Evolutionary conservation across 2,888 invertebrate species (phyloP).

Genomic region (Glyphotaelius pellucidus): DNA sequence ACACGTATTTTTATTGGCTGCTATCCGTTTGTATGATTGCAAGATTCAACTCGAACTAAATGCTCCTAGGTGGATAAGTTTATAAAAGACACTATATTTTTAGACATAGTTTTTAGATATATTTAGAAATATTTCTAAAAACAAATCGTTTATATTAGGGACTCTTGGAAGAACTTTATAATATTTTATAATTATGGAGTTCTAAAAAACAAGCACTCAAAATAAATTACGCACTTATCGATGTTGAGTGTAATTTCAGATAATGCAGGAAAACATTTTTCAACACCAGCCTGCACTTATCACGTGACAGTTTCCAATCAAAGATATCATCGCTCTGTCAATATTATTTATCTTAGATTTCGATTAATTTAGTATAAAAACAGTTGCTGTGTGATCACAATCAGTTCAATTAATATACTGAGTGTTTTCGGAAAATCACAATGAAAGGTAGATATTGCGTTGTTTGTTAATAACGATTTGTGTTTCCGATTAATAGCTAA

Average conservation of each 20-base stretch:
- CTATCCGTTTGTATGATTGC: no score
- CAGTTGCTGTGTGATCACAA: not conserved
- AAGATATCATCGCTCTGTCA: not conserved
- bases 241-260: not conserved
- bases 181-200: no score
- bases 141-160: no score
- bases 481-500: no score
- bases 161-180: no score
- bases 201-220: no score
- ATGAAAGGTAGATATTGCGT: not conserved
- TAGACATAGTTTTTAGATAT: no score
- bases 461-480: not conserved
- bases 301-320: not conserved
- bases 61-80: no score
- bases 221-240: not conserved
- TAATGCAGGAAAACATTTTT: not conserved
- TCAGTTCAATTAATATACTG: not conserved
- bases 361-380: not conserved
- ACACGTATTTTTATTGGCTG: no score
- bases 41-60: no score
- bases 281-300: not conserved
- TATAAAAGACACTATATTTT: no score
- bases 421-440: not conserved
- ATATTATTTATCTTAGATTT: not conserved
- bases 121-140: no score